phyloP scores from a whole-genome alignment of 2,797 vertebrate genomes.

The Ptychadena robeensis region DNA sequence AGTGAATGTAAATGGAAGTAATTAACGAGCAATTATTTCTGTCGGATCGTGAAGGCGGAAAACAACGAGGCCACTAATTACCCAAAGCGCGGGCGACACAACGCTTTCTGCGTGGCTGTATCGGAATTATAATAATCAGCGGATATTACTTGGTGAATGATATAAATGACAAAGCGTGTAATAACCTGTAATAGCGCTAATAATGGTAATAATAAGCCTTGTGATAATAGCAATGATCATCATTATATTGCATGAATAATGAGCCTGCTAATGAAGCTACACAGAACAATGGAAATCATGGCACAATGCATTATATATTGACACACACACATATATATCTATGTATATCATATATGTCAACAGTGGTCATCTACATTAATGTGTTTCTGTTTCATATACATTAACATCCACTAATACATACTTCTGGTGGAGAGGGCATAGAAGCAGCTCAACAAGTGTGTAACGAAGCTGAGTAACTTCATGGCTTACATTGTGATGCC shows the following conservation, averaged over 20 bases:
- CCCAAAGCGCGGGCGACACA: conserved; percentile 54
- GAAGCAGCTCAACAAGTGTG: background rate
- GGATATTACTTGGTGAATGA: conserved; percentile 60
- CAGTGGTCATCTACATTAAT: background rate
- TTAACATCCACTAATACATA: no score
- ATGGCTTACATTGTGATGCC: background rate
- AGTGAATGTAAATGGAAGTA: conserved; percentile 62
- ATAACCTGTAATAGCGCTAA: conserved; percentile 62
- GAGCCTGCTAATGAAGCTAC: conserved; percentile 54
- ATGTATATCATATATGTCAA: conserved; percentile 9
- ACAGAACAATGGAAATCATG: conserved; percentile 38
- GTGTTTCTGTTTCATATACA: background rate
- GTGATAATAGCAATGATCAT: conserved; percentile 61
- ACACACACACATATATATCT: conserved; percentile 10
- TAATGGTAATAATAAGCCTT: conserved; percentile 61
- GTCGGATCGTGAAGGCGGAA: conserved; percentile 59
- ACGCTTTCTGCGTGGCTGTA: conserved; percentile 56
- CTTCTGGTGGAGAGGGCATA: background rate
- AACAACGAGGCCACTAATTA: conserved; percentile 63
- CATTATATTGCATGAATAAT: conserved; percentile 61
- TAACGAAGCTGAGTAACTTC: background rate
- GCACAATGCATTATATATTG: conserved; percentile 39
- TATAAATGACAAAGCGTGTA: conserved; percentile 62
- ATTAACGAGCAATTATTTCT: conserved; percentile 62
- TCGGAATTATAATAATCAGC: conserved; percentile 62